Evolutionary conservation across 2,113 vertebrate species (phyloP), one percentile per base, ranked within the genome.

Genomic region (Microtus pennsylvanicus): DNA sequence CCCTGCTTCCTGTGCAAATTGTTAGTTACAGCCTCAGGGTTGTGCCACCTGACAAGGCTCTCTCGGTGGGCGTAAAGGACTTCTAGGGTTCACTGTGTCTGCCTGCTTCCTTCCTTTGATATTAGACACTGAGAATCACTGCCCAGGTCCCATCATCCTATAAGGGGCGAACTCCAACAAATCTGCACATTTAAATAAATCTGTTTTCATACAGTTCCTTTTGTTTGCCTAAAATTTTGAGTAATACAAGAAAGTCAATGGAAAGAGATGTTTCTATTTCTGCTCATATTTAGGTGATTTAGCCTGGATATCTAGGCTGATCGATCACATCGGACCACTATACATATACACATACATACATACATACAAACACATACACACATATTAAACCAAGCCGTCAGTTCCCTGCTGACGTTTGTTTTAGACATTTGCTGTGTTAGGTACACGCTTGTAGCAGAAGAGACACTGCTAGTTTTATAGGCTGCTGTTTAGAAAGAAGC

Each of bases 401-500:
- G 69, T n/a, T 70, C 33, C 69, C 67, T 70, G 69, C 69, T 81
- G 89, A 85, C 70, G 72, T 42, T 72, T 78, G 69, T 78, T 86
- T 97, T 76, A 58, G 22, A 75, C 50, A 52, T 95, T 82, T 35
- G 70, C 38, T 67, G 83, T 90, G 87, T 52, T 72, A 74, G 91
- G 80, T 58, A 55, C 63, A 52, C 0, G 35, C 69, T 90, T 93
- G 33, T 3, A 47, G 81, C 42, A 85, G 78, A 93, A 93, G 63
- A 50, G 58, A 93, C 87, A 87, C 63, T 89, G 78, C 24, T 61
- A 81, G 75, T 58, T 95, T 89, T 76, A 91, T 21, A 65, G 42
- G 67, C n/a, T 42, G 91, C 87, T 87, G 33, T 85, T 93, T 91
- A 90, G 24, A 95, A 91, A 94, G 67, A 93, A 58, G 82, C 22